Evolutionary conservation across 2,888 invertebrate genomes (phyloP), one percentile per base, ranked within the genome.

Genomic region (Xylota segnis): DNA sequence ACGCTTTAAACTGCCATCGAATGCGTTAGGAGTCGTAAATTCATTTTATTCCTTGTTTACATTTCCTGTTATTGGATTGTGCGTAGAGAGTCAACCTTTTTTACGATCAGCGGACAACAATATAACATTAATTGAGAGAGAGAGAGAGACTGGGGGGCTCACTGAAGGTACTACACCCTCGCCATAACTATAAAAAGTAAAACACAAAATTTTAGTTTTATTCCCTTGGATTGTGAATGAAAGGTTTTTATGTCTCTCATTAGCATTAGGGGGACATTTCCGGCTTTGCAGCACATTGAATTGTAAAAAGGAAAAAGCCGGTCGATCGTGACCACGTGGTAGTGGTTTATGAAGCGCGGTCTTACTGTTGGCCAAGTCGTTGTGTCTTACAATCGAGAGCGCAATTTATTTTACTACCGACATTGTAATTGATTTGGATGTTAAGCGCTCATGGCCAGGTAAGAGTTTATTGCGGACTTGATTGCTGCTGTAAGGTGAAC

Each of bases 1-100:
- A 59, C 56, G 56, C 43, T 75, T 79, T 75, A 75, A 79, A 79
- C 66, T 65, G 37, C 70, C 68, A 29, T 61, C 29, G 18, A 75
- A 65, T 79, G 70, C 50, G 65, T 59, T 56, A 40, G 63, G 47
- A 45, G 59, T 29, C 59, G 54, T 84, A 81, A 84, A 84, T 43
- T 75, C 56, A 54, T 68, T 79, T 66, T 75, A 79, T 71, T 70
- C 27, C 45, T 65, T 65, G 84, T 78, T 65, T 63, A 61, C 68
- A 59, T 68, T 61, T 63, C 43, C 29, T 14, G 68, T 34, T 45
- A 37, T 72, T 61, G 37, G 34, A 59, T 71, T 59, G 71, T 16
- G 43, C 70, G 68, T 61, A 23, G 12, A 10, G 34, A n/a, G 68
- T 16, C 45, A 18, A 2, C 16, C n/a, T 16, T 52, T n/a, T 72